Base-by-base conservation (phyloP, 2,797 vertebrate species). In the Neoniphon sammara region DNA sequence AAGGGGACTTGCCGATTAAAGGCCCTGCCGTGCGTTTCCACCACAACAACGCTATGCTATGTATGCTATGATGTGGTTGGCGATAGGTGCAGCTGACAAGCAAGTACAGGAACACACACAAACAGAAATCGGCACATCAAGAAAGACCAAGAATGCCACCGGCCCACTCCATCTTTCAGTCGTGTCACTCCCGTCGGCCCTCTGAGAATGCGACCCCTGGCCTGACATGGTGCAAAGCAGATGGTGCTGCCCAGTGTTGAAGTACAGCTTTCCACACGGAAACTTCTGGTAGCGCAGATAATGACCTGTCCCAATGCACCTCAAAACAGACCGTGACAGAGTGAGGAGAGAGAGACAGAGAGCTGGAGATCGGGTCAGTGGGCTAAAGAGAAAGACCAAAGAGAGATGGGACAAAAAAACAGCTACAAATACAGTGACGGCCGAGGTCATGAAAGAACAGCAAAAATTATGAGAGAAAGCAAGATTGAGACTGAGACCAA, bases 151-250 rank as follows among this genome's bases (percentile, higher is more conserved):
- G 90, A 92, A 93, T 89, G 86, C 88, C 69, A 55, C 77, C 27
- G 63, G 68, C 62, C 70, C 59, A 66, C 89, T 88, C 84, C 81
- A 82, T 91, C 89, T 88, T 78, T 93, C 88, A 85, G 62, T 75
- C 50, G 64, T 12, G 71, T 80, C 69, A 82, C 75, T 84, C 54
- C 74, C 47, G 74, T 54, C 5, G 31, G 73, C 83, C 87, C 83
- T 73, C 78, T 49, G 77, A 87, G 84, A 91, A 88, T 50, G 75
- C 56, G 80, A 91, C 91, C 89, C 83, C 75, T 88, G 87, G 68
- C 85, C 84, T 58, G 1, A 66, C 14, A 9, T 6, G 70, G 65
- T 74, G 78, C 71, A 83, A 90, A 92, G 90, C 93, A 94, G 92
- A 92, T 93, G 92, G 90, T 67, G 83, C 61, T 58, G 76, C 59